Evolutionary conservation across 2,113 vertebrate species (phyloP), one percentile per base, ranked within the genome.

Genomic region (Australoheros scitulus): DNA sequence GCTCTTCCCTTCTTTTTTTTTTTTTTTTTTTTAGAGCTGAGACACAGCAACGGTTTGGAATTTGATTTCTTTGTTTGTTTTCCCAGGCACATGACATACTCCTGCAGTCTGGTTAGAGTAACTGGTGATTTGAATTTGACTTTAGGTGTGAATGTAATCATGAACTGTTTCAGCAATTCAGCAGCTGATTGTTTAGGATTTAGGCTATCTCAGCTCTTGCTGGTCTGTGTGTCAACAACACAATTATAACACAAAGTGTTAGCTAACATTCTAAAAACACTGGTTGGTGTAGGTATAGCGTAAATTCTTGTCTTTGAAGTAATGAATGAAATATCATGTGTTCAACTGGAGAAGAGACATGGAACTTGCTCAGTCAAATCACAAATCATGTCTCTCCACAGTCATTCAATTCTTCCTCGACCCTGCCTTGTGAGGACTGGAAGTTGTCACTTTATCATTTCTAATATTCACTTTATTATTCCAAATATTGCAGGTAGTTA

Each of bases 401-500:
- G 68, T 47, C 11, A 72, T 43, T 47, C n/a, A 32, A 15, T 52
- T 77, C 57, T 58, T 29, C 11, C 6, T 50, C 36, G 68, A 68
- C 1, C 15, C 41, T 4, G 22, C 43, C 50, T n/a, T 81, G 57
- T 43, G 41, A 24, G 15, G 74, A 63, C 11, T 26, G 59, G 68
- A 77, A 82, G 64, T 56, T 83, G 82, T 83, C 61, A 61, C 55
- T 70, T 76, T 68, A 79, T 85, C 79, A 88, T 85, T 38, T 38
- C 36, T 38, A 38, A 38, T 38, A 38, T 38, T 85, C 58, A 61
- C 55, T 76, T 76, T 68, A 76, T 85, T 82, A 88, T 77, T 77
- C 60, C 76, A 80, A 89, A 90, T 88, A 11, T 76, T 83, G 80
- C 57, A 87, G 86, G 85, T 86, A 91, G 92, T 93, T 91, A 89